Evolutionary conservation across 2,888 invertebrate genomes (phyloP).

Genomic region (Fragum fragum): DNA sequence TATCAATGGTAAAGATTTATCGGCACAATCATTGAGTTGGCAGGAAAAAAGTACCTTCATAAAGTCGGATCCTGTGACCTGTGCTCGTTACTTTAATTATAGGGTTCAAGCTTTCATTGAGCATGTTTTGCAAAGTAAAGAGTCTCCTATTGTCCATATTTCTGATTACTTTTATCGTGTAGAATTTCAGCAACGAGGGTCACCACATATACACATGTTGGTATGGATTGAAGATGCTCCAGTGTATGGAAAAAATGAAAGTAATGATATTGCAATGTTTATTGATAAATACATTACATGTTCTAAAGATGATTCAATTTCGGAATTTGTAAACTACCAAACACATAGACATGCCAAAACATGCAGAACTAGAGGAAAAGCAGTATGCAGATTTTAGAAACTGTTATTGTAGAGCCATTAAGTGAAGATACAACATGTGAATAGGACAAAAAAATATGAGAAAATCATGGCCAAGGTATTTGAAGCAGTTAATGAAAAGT

Average conservation of each 20-base stretch:
- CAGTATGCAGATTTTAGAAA: constrained; percentile 61
- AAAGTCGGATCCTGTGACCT: constrained; percentile 65
- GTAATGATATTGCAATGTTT: too few relatives aligned
- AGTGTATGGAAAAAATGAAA: too few relatives aligned
- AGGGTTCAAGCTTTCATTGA: constrained; percentile 56
- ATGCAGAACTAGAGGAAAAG: constrained; percentile 55
- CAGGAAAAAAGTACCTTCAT: constrained; percentile 59
- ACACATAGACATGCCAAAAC: constrained; percentile 61
- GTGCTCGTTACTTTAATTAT: constrained; percentile 62
- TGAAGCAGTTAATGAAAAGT: constrained; percentile 35
- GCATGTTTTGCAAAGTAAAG: constrained; percentile 43
- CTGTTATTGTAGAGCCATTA: constrained; percentile 56
- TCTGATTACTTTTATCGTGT: constrained; percentile 63
- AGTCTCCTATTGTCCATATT: constrained; percentile 58
- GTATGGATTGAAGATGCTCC: constrained; percentile 57
- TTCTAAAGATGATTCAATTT: constrained; percentile 41
- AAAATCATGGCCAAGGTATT: too few relatives aligned
- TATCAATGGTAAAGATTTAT: constrained; percentile 25
- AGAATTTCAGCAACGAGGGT: constrained; percentile 68
- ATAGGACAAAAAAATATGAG: too few relatives aligned
- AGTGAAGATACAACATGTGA: constrained; percentile 23
- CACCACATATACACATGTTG: constrained; percentile 60
- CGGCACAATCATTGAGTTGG: constrained; percentile 45
- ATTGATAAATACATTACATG: constrained; percentile 63
- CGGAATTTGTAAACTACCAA: constrained; percentile 49